Conservation (phyloP, 2,888 invertebrate species). For the Caenorhabditis wallacei region DNA sequence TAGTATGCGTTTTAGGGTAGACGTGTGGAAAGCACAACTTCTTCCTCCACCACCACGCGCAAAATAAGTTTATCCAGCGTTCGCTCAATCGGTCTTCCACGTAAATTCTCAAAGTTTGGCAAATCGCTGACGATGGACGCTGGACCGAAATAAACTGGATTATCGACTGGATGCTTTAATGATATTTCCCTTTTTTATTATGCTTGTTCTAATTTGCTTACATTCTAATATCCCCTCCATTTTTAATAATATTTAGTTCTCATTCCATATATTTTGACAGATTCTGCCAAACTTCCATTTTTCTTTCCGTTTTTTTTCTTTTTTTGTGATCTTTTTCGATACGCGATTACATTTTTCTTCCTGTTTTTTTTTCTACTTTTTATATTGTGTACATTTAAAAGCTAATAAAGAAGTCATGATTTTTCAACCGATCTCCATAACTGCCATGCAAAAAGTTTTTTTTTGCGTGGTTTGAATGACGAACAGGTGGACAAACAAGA, state of each 20-base stretch:
- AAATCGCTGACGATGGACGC: slow-evolving; percentile 81
- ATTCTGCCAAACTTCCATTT: slow-evolving; percentile 13
- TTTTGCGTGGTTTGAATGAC: slow-evolving; percentile 28
- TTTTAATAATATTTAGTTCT: slow-evolving; percentile 2
- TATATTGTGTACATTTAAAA: slow-evolving; percentile 3
- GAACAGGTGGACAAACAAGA: slow-evolving; percentile 42
- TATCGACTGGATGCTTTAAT: neutral
- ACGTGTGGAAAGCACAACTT: slow-evolving; percentile 65
- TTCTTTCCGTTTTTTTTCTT: slow-evolving; percentile 4
- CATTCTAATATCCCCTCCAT: neutral
- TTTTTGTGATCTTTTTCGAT: slow-evolving; percentile 14
- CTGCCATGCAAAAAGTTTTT: slow-evolving; percentile 31
- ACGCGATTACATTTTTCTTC: slow-evolving; percentile 6
- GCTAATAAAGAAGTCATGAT: slow-evolving; percentile 38
- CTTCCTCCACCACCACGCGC: slow-evolving; percentile 66
- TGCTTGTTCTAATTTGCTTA: neutral
- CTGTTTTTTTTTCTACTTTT: neutral
- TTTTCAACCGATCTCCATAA: slow-evolving; percentile 38
- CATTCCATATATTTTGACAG: neutral
- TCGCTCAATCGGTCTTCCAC: slow-evolving; percentile 79
- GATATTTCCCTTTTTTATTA: neutral
- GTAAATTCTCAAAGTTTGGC: slow-evolving; percentile 80
- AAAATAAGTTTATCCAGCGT: slow-evolving; percentile 82
- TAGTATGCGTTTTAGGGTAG: slow-evolving; percentile 66
- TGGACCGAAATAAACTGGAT: slow-evolving; percentile 61